Base-by-base conservation (phyloP, 2,797 vertebrate species). In the Leucoraja ocellata region DNA sequence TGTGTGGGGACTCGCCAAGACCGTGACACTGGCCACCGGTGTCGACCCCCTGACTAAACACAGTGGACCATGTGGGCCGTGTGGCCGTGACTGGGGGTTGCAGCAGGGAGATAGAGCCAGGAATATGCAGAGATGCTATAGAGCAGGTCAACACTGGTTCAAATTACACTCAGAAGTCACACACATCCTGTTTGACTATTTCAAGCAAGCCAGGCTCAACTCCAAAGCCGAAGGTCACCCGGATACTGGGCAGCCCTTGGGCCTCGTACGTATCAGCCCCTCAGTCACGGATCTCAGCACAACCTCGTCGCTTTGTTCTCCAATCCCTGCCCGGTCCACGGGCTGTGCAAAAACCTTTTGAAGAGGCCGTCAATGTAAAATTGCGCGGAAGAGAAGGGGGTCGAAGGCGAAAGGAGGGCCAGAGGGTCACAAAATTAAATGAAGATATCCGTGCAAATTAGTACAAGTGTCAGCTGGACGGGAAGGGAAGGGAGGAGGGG, bases 101-200 rank as follows among this genome's bases (percentile, higher is more conserved):
- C 61, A 63, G 61, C 25, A 63, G 83, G 61, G 25, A n/a, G n/a
- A 63, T 63, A 23, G 54, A 61, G 76, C 76, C 76, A 78, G n/a
- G n/a, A 78, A 32, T 11, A 78, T 32, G 28, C 13, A 11, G n/a
- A 78, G 76, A 78, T 80, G 28, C n/a, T 11, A 25, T n/a, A 14
- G 83, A 63, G 83, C 25, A 63, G 83, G n/a, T 78, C 76, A 32
- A 32, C 23, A 78, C n/a, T 11, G n/a, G 76, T 32, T 86, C 83
- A 86, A 63, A 86, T 86, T 86, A 86, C 54, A 63, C 83, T 63
- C 58, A 16, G 58, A 86, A 86, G 25, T 84, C 58, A 63, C 83
- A 63, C 83, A 63, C 16, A 61, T 63, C 83, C 83, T 86, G 54
- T 63, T 61, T 86, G 83, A 86, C 61, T 63, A 61, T 86, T 86